Evolutionary conservation across 1,140 invertebrate species (phyloP).

Genomic region (Calliopsis andreniformis): DNA sequence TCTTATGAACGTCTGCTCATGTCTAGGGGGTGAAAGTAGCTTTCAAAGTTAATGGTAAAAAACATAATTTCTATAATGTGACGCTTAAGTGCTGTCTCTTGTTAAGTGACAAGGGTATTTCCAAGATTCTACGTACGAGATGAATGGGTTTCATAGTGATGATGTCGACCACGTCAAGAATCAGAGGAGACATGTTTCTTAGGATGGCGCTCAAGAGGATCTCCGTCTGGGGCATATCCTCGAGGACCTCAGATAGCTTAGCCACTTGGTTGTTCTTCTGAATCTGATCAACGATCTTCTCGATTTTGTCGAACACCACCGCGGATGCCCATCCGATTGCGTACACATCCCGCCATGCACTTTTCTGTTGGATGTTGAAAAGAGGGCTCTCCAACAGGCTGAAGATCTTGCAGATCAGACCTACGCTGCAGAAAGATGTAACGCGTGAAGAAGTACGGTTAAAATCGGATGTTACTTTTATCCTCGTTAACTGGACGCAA

Average conservation of each 20-base stretch:
- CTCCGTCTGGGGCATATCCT: conserved; percentile 71
- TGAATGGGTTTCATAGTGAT: conserved; percentile 68
- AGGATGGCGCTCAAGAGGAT: conserved; percentile 63
- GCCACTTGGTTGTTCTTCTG: conserved; percentile 58
- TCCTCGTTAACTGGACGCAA: no score
- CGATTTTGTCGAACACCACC: conserved; percentile 68
- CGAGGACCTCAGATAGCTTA: conserved; percentile 55
- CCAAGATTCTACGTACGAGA: conserved; percentile 58
- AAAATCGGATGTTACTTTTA: no score
- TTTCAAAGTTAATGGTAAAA: neutral
- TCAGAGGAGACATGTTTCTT: conserved; percentile 67
- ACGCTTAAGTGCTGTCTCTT: no score
- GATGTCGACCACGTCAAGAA: conserved; percentile 70
- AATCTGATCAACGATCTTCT: conserved; percentile 71
- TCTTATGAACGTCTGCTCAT: no score
- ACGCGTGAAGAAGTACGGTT: no score
- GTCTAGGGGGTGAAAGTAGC: no score
- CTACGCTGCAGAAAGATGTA: conserved; percentile 74
- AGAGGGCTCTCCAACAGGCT: conserved; percentile 71
- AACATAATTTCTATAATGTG: neutral
- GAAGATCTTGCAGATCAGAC: conserved; percentile 73
- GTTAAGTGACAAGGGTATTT: no score
- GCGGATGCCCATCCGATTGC: conserved; percentile 69
- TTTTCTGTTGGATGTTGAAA: conserved; percentile 64
- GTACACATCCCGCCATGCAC: conserved; percentile 65